These are phyloP conservation scores for Apamea anceps DNA, from an alignment of 2,888 invertebrate species.

Conservation along the genomic window DNA sequence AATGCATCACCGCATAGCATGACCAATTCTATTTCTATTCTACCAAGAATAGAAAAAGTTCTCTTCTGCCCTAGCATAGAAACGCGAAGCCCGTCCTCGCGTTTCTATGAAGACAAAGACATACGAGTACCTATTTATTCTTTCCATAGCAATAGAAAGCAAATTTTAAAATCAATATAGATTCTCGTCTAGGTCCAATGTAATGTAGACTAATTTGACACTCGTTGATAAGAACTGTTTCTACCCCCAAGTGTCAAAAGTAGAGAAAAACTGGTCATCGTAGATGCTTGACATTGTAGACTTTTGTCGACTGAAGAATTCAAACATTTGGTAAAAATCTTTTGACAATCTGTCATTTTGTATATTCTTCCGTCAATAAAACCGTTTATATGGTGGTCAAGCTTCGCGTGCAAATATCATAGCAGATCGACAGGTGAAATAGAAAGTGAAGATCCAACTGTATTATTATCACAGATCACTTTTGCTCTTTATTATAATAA, in stretches of 20 bases:
- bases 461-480: slow-evolving; percentile 4
- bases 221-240: neutral
- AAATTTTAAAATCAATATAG: neutral
- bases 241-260: neutral
- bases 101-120: too few relatives aligned
- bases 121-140: too few relatives aligned
- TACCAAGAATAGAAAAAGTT: neutral
- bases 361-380: neutral
- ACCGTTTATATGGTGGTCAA: neutral
- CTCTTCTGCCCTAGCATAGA: neutral
- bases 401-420: neutral
- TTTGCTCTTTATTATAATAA: neutral
- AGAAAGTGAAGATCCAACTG: slow-evolving; percentile 31
- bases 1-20: neutral
- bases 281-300: neutral
- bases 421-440: neutral
- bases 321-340: neutral
- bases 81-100: neutral
- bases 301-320: neutral
- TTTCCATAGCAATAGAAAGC: neutral
- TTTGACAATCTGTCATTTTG: too few relatives aligned
- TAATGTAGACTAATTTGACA: neutral
- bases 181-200: neutral
- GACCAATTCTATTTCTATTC: neutral
- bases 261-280: neutral